Conservation (phyloP, 2,797 vertebrate genomes). For the Gymnothorax javanicus region DNA sequence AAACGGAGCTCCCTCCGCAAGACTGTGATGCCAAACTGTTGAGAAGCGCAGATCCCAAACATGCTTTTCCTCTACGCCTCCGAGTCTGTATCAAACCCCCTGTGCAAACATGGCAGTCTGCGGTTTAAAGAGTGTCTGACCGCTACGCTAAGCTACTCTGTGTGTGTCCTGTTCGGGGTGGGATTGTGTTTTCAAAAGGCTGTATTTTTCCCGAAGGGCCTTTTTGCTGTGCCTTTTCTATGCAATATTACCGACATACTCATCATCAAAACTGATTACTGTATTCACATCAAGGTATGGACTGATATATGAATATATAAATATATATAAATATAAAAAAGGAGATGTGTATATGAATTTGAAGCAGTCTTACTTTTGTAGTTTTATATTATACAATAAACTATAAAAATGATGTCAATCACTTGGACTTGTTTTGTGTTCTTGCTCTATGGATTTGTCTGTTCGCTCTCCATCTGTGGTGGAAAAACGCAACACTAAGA, state of each 20-base stretch:
- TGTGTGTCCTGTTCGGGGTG: not conserved
- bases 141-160: not conserved
- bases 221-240: constrained; percentile 88
- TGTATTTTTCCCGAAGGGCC: constrained; percentile 73
- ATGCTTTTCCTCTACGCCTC: not conserved
- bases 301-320: constrained; percentile 57
- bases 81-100: not conserved
- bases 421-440: not conserved
- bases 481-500: not conserved
- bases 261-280: constrained; percentile 75
- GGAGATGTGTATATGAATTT: constrained; percentile 80
- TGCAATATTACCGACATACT: constrained; percentile 83
- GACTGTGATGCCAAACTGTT: constrained; percentile 7
- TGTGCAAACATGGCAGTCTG: not conserved
- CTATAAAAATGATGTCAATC: constrained; percentile 62
- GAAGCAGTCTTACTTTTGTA: constrained; percentile 82
- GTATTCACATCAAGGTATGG: constrained; percentile 79
- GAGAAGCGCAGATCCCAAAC: not conserved
- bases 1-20: not conserved
- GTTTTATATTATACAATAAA: constrained; percentile 93
- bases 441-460: not conserved
- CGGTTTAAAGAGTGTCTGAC: not conserved
- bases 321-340: constrained; percentile 49
- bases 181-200: constrained; percentile 47
- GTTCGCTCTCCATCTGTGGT: not conserved